Base-by-base conservation (phyloP, 2,888 invertebrate genomes). In the Parochlus steinenii region DNA sequence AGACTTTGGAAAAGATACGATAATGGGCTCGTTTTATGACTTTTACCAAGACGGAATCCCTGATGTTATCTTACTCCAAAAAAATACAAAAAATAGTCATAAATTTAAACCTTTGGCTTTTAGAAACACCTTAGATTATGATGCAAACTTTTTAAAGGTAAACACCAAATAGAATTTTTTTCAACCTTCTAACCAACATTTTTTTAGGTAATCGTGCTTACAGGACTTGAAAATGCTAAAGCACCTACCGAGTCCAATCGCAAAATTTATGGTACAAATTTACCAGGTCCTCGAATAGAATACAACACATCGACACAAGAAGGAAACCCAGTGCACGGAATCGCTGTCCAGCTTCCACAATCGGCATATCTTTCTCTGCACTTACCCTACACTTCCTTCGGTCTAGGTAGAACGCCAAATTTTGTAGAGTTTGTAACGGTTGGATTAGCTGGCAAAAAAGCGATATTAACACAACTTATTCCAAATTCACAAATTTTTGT, bases 401-500 rank as follows among this genome's bases (percentile, higher is more conserved):
- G 98, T 3, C 64, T 99, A n/a, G 98, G 97, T 3, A 72, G 92
- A 39, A 92, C 92, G 23, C 95, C 97, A 2, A 98, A 98, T 61
- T 98, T 97, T 62, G 85, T 98, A 1, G 95, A 97, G 50, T 72
- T 70, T 8, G 61, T 97, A 22, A 74, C 71, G 37, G 85, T 92
- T 3, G 85, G 87, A 6, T 58, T 81, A 31, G 73, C 71, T n/a
- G 69, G 71, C 38, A 65, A 66, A 47, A 71, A 65, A 0, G 73
- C 73, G 44, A 73, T 71, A 39, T 93, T 87, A 83, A 75, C 78
- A 0, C 89, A 89, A 55, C 77, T 93, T 34, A 95, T 98, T 52
- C 97, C 97, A 0, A 97, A 98, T 53, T 93, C 95, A 1, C 95
- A 98, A 58, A 80, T 98, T 58, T 83, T 95, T 22, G 82, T 98